A percentile compares a stretch with the other conserved stretches of the same genome.
phyloP scores from a whole-genome alignment of 2,797 vertebrate species.

The Anomalospiza imberbis region DNA sequence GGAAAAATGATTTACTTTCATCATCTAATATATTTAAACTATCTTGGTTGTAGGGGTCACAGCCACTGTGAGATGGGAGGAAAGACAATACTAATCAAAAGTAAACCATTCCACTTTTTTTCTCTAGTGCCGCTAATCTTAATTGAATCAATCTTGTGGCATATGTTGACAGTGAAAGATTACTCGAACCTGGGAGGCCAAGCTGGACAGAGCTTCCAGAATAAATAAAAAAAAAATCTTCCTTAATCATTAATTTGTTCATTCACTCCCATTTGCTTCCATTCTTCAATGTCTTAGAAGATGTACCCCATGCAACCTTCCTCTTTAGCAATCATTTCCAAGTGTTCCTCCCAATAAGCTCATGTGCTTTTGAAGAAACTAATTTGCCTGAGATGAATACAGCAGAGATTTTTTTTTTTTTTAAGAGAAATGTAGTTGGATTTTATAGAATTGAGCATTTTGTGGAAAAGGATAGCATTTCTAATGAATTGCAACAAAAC shows the following conservation, averaged over 20 bases:
- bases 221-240: conserved; percentile 70
- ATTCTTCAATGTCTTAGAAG: conserved; percentile 92
- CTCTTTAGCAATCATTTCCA: conserved; percentile 71
- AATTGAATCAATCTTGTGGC: conserved; percentile 98
- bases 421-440: not conserved
- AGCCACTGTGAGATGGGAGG: conserved; percentile 61
- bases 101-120: conserved; percentile 87
- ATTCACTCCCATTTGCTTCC: conserved; percentile 81
- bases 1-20: conserved; percentile 16
- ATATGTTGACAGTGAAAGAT: conserved; percentile 98
- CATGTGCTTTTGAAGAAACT: conserved; percentile 60
- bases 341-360: conserved; percentile 64
- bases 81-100: conserved; percentile 78
- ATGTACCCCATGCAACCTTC: conserved; percentile 64
- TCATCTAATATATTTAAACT: conserved; percentile 32
- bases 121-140: conserved; percentile 89
- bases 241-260: conserved; percentile 92
- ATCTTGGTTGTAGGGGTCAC: conserved; percentile 52
- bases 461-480: not conserved
- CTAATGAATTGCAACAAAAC: not conserved
- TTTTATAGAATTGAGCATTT: conserved; percentile 27
- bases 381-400: conserved; percentile 65
- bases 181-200: conserved; percentile 93
- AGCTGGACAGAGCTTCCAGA: conserved; percentile 79
- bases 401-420: not conserved